Base-by-base conservation (phyloP, 35 echinoderm and acorn worm species). In the Lytechinus pictus region DNA sequence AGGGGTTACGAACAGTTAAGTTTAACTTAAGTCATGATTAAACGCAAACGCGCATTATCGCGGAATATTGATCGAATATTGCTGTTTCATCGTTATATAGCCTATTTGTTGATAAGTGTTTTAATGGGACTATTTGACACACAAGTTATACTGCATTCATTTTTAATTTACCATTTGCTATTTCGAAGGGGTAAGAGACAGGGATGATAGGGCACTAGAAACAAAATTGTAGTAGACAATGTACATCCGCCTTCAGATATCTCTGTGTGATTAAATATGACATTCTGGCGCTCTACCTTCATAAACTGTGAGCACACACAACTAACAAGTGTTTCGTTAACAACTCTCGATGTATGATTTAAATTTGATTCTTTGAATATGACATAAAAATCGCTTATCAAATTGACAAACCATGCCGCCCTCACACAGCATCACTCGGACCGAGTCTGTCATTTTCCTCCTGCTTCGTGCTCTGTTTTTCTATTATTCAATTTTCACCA, bases 401-500 rank as follows among this genome's bases (percentile, higher is more conserved):
- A 79, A 79, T 79, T 79, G 24, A 79, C 66, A 79, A 79, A 79
- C 66, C 66, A 79, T 24, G 66, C 66, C 5, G 66, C 66, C 16
- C 19, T 16, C 19, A 79, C 66, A 79, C 66, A 79, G 66, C 66
- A 24, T 79, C 66, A 79, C 8, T 79, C 66, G 19, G 66, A 24
- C 66, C n/a, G 19, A 79, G n/a, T 79, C 66, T 79, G 66, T 79
- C 66, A 79, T 79, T 79, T 79, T 71, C 8, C 0, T n/a, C 14
- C 14, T 19, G 55, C 33, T 44, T 57, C 56, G 5, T 13, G 5
- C 66, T 79, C 66, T 79, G 19, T 79, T 44, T 24, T 79, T 79
- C 66, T n/a, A 24, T 90, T 90, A 90, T 90, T 90, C 88, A 90
- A 90, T 90, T 90, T 90, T 90, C 52, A 8, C 13, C 29, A 44